These are phyloP conservation scores for Hirtodrosophila duncani DNA, from an alignment of 2,888 invertebrate species.

Conservation along the genomic window DNA sequence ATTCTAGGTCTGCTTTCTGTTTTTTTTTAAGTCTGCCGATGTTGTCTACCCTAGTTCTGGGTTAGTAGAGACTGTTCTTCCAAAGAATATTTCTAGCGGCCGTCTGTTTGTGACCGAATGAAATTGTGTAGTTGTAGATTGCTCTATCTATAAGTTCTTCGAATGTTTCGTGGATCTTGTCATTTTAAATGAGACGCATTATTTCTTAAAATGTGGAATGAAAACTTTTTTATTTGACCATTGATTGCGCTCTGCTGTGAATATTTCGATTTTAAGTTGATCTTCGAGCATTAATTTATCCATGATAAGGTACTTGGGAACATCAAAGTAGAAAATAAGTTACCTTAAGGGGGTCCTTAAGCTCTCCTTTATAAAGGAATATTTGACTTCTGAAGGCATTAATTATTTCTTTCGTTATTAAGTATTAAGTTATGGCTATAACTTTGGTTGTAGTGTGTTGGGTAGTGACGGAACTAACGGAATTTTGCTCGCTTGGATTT, in stretches of 20 bases:
- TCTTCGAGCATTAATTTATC: no score
- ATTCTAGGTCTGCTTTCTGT: not conserved
- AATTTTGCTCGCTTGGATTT: not conserved
- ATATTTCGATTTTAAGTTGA: no score
- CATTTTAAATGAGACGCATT: not conserved
- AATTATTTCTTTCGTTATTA: not conserved
- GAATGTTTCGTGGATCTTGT: not conserved
- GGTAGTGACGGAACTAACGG: not conserved
- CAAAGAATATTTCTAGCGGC: not conserved
- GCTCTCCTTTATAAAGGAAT: not conserved
- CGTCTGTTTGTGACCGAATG: not conserved
- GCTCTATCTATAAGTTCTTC: no score
- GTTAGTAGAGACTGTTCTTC: not conserved
- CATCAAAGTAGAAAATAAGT: no score
- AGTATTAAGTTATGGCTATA: not conserved
- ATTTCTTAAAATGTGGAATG: no score
- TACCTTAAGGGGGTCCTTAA: not conserved
- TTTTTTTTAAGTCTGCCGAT: not conserved
- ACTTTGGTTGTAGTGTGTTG: not conserved
- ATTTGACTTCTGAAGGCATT: not conserved
- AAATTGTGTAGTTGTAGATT: not conserved
- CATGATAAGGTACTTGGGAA: no score
- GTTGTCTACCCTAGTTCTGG: not conserved
- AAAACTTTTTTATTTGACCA: no score
- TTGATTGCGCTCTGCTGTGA: no score